Evolutionary conservation across 2,888 invertebrate species (phyloP), one percentile per base, ranked within the genome.

Genomic region (Parasteatoda lunata): DNA sequence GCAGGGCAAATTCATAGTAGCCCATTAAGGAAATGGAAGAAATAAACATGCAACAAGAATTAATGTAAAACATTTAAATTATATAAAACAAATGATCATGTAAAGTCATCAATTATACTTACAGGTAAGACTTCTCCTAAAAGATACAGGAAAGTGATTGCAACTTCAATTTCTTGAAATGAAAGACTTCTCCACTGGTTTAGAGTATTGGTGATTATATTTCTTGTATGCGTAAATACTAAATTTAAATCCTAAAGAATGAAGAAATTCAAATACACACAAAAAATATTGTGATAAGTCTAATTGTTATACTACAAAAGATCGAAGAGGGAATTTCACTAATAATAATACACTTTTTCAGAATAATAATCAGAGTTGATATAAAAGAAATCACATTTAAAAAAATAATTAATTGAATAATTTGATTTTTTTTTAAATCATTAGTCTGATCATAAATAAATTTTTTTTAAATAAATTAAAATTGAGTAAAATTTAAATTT

Each of bases 101-200:
- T n/a, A n/a, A n/a, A n/a, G n/a, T n/a, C 8, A 54, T 89, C 6
- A 91, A 88, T 76, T 70, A 83, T 51, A 88, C 77, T 68, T 30
- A 89, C 89, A 76, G 83, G 88, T 73, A 79, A 68, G 13, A 88
- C 76, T 91, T 94, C 94, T 15, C 93, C 93, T 49, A 94, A 90
- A 83, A 92, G 91, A 90, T 93, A 93, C 80, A 94, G 90, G 73
- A 93, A 90, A 9, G 92, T 91, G 13, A 94, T 91, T 7, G 93
- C 93, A 75, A 93, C 91, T 90, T 94, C 93, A 4, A 93, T 92
- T 88, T 93, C 93, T 88, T 92, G 90, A 89, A 92, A 92, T 49
- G 92, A 90, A 54, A 91, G 89, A 3, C 90, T 90, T 87, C 92
- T 92, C 93, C 93, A 93, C 52, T 91, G 91, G 49, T 91, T 90